Evolutionary conservation across 2,888 invertebrate genomes (phyloP), one percentile per base, ranked within the genome.

Genomic region (Rhynchonema sp.): DNA sequence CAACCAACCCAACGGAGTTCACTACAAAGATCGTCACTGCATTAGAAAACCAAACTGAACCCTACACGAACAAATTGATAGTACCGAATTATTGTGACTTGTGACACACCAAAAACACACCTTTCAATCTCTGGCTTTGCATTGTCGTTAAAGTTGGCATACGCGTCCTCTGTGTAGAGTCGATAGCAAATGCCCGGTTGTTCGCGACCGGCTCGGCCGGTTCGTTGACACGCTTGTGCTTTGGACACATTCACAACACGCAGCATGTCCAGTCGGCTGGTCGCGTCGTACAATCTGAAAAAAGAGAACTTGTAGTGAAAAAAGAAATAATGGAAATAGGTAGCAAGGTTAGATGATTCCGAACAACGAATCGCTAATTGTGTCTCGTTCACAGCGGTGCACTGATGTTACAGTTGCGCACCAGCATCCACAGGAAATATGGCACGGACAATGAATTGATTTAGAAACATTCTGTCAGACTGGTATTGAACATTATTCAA

Each of bases 161-260:
- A 88, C 70, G 88, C 85, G 0, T 76, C 73, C 67, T 83, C 81
- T 1, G 90, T 87, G 74, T 84, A 94, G 1, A 87, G 81, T 58
- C 92, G 80, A 76, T 89, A 94, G 56, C 59, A 62, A 38, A 20
- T 23, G 56, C 56, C 56, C 79, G 79, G 46, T 92, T 92, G 61
- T 85, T 80, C 1, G 82, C 56, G 30, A 22, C 56, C 56, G 25
- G 56, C 56, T 1, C 56, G 30, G 26, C 56, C 56, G 0, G 91
- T 87, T 61, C 96, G 78, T 73, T 96, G 94, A 61, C 82, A 79
- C 0, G 94, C 92, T 55, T 89, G 89, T 56, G 90, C 87, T 74
- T 83, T 83, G 1, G 90, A 87, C 1, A 87, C 79, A 0, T 88
- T 84, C 1, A 87, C 82, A 0, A 87, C 80, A 0, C 86, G 80